Evolutionary conservation across 92 coral and sea anemone genomes (phyloP), one percentile per base, ranked within the genome.

Genomic region (Plumapathes pennacea): DNA sequence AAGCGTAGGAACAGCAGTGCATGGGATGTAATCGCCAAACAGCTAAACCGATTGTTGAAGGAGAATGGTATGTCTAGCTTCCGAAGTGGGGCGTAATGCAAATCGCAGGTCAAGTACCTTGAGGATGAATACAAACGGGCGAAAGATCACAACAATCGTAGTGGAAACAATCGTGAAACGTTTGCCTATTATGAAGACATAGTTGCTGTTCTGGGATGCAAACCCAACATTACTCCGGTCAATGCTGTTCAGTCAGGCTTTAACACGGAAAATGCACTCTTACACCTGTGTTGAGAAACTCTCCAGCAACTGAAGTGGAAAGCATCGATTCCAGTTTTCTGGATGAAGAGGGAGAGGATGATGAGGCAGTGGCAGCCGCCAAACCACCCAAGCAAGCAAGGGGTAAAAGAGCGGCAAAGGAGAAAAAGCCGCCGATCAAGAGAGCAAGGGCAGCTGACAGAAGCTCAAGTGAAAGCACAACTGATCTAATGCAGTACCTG

Each of bases 71-170:
- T 29, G 32, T 29, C 11, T 46, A 32, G 44, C 25, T 15, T 28
- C 21, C 59, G 46, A 8, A 44, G 18, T 10, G 71, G 29, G 10
- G 28, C 11, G 0, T 63, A 67, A 14, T 67, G 54, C 38, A 67
- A 67, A 28, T 24, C 38, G 10, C 27, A 45, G 5, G 31, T 38
- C 0, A 67, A 41, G 29, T 20, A 54, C 12, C 52, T 67, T 3
- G 64, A 67, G 38, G 63, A 67, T 31, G 64, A 67, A 5, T 40
- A 67, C 19, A 67, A 67, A 29, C 34, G 64, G 37, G 54, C 54
- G 10, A 67, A 67, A 25, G 64, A 67, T 22, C 47, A 44, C 54
- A 67, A 67, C 44, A 21, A 29, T 25, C 13, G 32, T n/a, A 51
- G 53, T 17, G 63, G 74, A 15, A 67, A 67, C 38, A 21, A 44